Evolutionary conservation across 2,888 invertebrate species (phyloP), one percentile per base, ranked within the genome.

Genomic region (Drosophila diplacantha): DNA sequence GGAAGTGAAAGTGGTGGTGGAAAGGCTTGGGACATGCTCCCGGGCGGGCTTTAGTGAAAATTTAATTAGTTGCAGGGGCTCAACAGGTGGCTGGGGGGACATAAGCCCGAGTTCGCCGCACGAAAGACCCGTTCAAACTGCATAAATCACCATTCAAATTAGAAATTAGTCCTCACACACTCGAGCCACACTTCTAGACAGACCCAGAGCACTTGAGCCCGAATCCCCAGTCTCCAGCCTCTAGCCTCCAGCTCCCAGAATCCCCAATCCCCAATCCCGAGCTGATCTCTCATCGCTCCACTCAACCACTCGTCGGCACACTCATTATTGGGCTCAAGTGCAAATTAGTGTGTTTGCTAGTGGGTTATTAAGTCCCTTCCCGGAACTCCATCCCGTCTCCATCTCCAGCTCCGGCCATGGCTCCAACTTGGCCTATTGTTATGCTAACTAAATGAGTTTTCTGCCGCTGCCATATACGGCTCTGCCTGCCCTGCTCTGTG

Each of bases 241-340:
- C 16, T 7, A 20, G 44, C 3, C 8, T 31, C 44, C 20, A 12
- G 22, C 20, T 14, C 14, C 22, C 44, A 18, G 29, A 29, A 29
- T 18, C 31, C 43, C 18, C 20, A 44, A 62, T 61, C 50, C 43
- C 34, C 20, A 44, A 62, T 61, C 50, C 43, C 34, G 14, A 12
- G 31, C 59, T 44, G 59, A 59, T 59, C 58, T 59, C 58, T 59
- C 58, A 55, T 34, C 56, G 41, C 41, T 20, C 57, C 49, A 29
- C 50, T 41, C 46, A 49, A 59, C 67, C 82, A 79, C 73, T 81
- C 81, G 74, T 76, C 84, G 80, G 83, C 83, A 80, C 69, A 76
- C 84, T 84, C 83, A 80, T 84, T 80, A 81, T 84, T 81, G 74
- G 84, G 80, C 84, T 81, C 83, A 81, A 84, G 80, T 84, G 80